A percentile compares a stretch with the other conserved stretches of the same genome.
Conservation (phyloP, 2,797 vertebrate genomes). For the Hapalemur alaotrensis region DNA sequence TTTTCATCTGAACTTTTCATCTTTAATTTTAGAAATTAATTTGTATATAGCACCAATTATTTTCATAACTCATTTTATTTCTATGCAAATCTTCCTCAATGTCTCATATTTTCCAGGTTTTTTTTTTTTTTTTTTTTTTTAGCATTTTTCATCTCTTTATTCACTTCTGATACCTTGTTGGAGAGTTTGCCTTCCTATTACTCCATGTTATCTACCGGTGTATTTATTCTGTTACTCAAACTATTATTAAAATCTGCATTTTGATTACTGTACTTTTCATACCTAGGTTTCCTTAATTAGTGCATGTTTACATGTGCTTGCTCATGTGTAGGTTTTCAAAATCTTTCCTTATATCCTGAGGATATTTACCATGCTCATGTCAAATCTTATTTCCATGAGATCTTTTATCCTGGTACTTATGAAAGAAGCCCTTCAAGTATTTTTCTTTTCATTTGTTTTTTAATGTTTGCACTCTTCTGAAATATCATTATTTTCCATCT, state of each 20-base stretch:
- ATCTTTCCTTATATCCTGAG: background rate
- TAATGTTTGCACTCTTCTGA: background rate
- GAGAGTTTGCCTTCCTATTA: background rate
- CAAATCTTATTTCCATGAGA: background rate
- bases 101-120: background rate
- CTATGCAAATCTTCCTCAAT: background rate
- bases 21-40: background rate
- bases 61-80: background rate
- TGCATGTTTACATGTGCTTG: background rate
- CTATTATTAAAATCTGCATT: background rate
- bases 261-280: background rate
- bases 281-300: background rate
- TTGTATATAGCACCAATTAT: background rate
- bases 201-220: background rate
- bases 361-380: background rate
- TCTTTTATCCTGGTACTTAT: background rate
- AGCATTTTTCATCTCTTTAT: background rate
- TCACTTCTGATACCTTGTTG: background rate
- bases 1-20: background rate
- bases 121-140: background rate
- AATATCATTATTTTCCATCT: background rate
- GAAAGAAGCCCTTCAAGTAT: background rate
- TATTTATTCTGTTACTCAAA: background rate
- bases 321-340: background rate
- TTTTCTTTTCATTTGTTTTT: background rate